Evolutionary conservation across 2,797 vertebrate genomes (phyloP).

Genomic region (Chaetodon trifasciatus): DNA sequence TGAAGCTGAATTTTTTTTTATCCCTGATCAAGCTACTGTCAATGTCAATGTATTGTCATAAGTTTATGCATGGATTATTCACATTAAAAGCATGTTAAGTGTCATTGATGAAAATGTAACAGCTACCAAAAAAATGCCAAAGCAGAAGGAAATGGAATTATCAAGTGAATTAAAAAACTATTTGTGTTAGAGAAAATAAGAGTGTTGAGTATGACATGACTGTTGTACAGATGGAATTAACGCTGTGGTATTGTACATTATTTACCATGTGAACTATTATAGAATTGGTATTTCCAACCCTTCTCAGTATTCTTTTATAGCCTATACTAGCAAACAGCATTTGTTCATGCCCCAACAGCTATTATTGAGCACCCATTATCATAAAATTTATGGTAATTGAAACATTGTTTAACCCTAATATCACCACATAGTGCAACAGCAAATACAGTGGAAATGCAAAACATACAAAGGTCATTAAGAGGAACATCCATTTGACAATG

Average conservation of each 20-base stretch:
- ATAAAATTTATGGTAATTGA: slow-evolving; percentile 19
- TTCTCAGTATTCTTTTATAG: neutral
- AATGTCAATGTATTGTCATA: neutral
- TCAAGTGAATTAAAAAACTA: neutral
- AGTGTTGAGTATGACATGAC: neutral
- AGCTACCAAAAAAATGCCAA: neutral
- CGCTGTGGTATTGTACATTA: neutral
- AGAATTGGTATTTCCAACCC: neutral
- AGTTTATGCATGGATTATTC: neutral
- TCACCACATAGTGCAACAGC: slow-evolving; percentile 91
- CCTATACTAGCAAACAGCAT: neutral
- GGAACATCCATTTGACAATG: slow-evolving; percentile 78
- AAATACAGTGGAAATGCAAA: slow-evolving; percentile 90
- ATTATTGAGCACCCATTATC: slow-evolving; percentile 2
- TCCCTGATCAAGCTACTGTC: neutral
- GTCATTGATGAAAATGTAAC: neutral
- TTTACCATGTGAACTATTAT: neutral
- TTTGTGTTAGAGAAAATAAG: neutral
- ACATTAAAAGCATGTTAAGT: neutral
- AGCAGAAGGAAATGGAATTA: neutral
- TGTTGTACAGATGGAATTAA: neutral
- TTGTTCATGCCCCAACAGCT: neutral
- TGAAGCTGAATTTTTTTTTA: neutral
- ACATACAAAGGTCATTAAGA: slow-evolving; percentile 85
- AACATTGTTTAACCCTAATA: slow-evolving; percentile 57